Evolutionary conservation across 2,797 vertebrate genomes (phyloP).

Genomic region (Channa striata): DNA sequence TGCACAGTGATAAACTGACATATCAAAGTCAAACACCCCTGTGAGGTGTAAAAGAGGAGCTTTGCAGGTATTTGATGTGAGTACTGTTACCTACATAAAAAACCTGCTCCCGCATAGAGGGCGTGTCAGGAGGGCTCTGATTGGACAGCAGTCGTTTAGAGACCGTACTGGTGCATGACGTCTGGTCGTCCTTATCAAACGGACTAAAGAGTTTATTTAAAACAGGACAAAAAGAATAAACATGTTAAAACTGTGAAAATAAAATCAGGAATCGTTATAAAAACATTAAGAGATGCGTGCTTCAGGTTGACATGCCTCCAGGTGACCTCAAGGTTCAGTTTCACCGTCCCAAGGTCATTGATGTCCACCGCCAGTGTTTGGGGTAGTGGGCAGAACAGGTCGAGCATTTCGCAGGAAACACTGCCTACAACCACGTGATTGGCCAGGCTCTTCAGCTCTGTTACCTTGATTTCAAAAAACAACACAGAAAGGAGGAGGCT

Average conservation of each 20-base stretch:
- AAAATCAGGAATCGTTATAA: too few species aligned
- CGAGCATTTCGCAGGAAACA: constrained; percentile 97
- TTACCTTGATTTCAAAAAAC: constrained; percentile 87
- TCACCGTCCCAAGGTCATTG: constrained; percentile 97
- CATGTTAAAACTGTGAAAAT: neutral
- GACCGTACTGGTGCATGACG: constrained; percentile 91
- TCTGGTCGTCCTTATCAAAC: constrained; percentile 97
- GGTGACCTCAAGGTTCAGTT: constrained; percentile 96
- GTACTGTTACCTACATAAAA: constrained; percentile 92
- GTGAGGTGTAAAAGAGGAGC: constrained; percentile 6
- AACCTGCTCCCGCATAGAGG: constrained; percentile 97
- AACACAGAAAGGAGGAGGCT: constrained; percentile 14
- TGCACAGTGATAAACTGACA: too few species aligned
- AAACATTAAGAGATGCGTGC: neutral
- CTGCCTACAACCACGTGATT: constrained; percentile 98
- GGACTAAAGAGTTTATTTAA: constrained; percentile 84
- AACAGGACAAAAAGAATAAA: neutral
- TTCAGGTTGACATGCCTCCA: constrained; percentile 89
- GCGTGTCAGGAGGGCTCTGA: constrained; percentile 98
- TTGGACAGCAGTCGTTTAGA: constrained; percentile 97
- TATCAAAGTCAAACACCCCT: neutral
- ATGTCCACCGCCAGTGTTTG: constrained; percentile 98
- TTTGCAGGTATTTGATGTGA: constrained; percentile 1
- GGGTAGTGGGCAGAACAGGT: constrained; percentile 94
- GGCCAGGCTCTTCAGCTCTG: constrained; percentile 96